Evolutionary conservation across 2,113 vertebrate species (phyloP), one percentile per base, ranked within the genome.

Genomic region (Eubucco bourcierii): DNA sequence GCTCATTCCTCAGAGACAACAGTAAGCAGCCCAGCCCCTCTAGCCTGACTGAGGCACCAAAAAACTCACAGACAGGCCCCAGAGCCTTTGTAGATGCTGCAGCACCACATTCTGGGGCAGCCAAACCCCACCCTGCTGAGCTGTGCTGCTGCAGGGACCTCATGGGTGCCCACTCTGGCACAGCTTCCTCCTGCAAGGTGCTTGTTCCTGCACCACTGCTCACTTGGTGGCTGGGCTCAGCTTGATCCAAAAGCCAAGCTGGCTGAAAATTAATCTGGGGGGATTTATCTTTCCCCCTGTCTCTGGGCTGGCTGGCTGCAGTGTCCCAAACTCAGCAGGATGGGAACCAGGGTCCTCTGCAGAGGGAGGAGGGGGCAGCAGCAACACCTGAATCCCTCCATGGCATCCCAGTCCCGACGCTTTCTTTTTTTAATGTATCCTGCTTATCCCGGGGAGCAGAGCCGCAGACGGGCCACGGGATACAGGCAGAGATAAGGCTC

Each of bases 401-500:
- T 11, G 1, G 56, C 68, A 39, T n/a, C 41, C 28, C 10, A 1
- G 16, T 90, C 85, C 85, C 14, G 2, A 31, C 50, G 20, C 58
- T 39, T 81, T 47, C n/a, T 46, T 25, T 65, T 13, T 28, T 65
- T 13, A 4, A 9, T 9, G 17, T 20, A 65, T 65, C 37, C 37
- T 65, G 63, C 63, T 65, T 41, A 41, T 65, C 27, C 37, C 37
- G 2, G 18, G 13, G 72, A 37, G 59, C 67, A n/a, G 91, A 90
- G 44, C 64, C 0, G 0, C 82, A 73, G 75, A 7, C 29, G 3
- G 79, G 85, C 74, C 74, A 29, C 0, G 1, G 82, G 83, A 83
- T 23, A 1, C 3, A 10, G 44, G 65, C 15, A 85, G 78, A 94
- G 96, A 96, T 95, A 94, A 97, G 91, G 39, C n/a, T 34, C 60